Base-by-base conservation (phyloP, 2,113 vertebrate species). In the Amazona guildingii region DNA sequence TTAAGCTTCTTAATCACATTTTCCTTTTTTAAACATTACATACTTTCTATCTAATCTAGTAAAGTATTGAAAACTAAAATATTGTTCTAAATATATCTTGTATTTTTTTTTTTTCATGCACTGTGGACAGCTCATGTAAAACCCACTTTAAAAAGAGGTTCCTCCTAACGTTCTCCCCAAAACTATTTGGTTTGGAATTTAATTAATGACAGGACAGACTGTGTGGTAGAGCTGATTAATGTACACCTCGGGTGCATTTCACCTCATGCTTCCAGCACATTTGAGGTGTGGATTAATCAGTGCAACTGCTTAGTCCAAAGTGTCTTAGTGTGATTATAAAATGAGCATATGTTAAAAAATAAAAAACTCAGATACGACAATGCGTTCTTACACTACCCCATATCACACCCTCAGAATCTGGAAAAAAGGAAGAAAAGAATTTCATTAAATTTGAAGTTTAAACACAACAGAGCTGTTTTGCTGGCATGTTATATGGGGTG, bases 1-100 rank as follows among this genome's bases (percentile, higher is more conserved):
- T 98, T 98, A 97, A 98, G 97, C 95, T 96, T 97, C 76, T 97
- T 98, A 98, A 98, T 98, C 98, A 98, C 97, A 98, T 98, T 98
- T 97, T 81, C 80, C 88, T 97, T 96, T 96, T 96, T 97, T 88
- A 95, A 97, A 97, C 92, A 94, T 94, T 97, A 96, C 31, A 94
- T 94, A 97, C 93, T 98, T 98, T 97, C 96, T 91, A 97, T 97
- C 93, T 97, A 97, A 97, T 97, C 95, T 97, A 95, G 96, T 95
- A 97, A 96, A 96, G 95, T 96, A 96, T 97, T 41, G 24, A 88
- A 96, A 95, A 97, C 97, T 98, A 98, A 98, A 97, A 97, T 97
- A 97, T 97, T 98, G 94, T 97, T 97, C 97, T 96, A 97, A 97
- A 97, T 97, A 96, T 95, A 97, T 96, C 97, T 97, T 97, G 48